Evolutionary conservation across 2,888 invertebrate genomes (phyloP).

Genomic region (Drosophila sordidula): DNA sequence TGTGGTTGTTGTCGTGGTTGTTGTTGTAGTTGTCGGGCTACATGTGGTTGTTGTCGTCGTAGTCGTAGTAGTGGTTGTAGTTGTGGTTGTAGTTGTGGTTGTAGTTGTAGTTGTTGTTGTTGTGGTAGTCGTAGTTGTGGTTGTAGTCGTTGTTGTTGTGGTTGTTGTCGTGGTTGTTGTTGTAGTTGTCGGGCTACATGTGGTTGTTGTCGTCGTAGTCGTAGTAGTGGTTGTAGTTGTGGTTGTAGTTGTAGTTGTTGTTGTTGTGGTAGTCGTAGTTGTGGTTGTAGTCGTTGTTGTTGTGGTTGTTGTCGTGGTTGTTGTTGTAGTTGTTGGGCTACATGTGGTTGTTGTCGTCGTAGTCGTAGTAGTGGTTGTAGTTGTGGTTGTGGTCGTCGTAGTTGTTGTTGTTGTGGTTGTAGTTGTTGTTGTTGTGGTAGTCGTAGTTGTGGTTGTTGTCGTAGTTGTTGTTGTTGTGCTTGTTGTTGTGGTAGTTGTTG

Average conservation of each 20-base stretch:
- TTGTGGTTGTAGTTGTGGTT: neutral
- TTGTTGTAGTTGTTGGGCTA: too few species aligned
- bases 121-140: too few species aligned
- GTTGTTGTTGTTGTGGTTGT: conserved; percentile 7
- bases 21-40: conserved; percentile 4
- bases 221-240: neutral
- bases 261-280: conserved; percentile 17
- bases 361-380: too few species aligned
- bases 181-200: too few species aligned
- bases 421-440: conserved; percentile 8
- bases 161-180: too few species aligned
- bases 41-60: conserved; percentile 15
- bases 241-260: neutral
- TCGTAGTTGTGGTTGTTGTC: neutral
- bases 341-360: too few species aligned
- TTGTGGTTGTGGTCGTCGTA: neutral
- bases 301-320: too few species aligned
- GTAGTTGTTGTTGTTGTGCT: conserved; percentile 2
- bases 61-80: conserved; percentile 9
- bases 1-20: conserved; percentile 17
- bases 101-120: conserved; percentile 3
- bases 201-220: too few species aligned
- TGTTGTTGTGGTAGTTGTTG: conserved; percentile 7
- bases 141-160: too few species aligned
- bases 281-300: neutral